Evolutionary conservation across 2,113 vertebrate species (phyloP).

Genomic region (Xiphophorus maculatus): DNA sequence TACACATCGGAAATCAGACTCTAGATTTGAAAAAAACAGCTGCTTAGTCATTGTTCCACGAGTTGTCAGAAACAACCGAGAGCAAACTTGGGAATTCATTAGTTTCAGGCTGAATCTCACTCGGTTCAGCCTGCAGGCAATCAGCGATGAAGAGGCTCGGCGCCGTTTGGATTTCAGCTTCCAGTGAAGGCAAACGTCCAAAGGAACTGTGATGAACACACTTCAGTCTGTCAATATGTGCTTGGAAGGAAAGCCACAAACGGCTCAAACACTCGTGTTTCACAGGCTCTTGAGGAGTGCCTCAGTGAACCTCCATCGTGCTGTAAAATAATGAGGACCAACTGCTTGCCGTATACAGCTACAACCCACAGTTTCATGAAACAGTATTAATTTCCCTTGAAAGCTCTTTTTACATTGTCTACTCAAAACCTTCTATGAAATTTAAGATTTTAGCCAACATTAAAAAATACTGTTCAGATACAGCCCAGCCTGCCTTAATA

Average conservation of each 20-base stretch:
- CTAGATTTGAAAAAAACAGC: constrained; percentile 11
- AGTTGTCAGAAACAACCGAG: background rate
- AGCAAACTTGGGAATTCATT: background rate
- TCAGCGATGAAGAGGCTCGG: background rate
- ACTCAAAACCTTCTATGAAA: too few species aligned
- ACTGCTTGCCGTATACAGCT: background rate
- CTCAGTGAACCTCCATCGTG: background rate
- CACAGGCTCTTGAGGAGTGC: background rate
- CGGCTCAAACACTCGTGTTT: background rate
- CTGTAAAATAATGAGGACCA: constrained; percentile 4
- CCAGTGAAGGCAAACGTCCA: constrained; percentile 5
- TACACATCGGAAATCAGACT: constrained; percentile 12
- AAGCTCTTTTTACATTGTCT: too few species aligned
- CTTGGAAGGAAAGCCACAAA: constrained; percentile 3
- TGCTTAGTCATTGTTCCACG: background rate
- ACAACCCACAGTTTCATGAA: background rate
- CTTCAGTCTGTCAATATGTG: background rate
- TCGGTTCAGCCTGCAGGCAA: too few species aligned
- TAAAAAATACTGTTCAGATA: too few species aligned
- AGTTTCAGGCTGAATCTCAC: background rate
- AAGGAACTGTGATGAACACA: constrained; percentile 12
- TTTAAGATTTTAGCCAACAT: too few species aligned
- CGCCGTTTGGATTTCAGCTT: constrained; percentile 16
- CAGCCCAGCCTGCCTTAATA: too few species aligned
- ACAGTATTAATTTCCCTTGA: too few species aligned